phyloP scores from a whole-genome alignment of 2,888 invertebrate species.

The Copidosoma aretas region DNA sequence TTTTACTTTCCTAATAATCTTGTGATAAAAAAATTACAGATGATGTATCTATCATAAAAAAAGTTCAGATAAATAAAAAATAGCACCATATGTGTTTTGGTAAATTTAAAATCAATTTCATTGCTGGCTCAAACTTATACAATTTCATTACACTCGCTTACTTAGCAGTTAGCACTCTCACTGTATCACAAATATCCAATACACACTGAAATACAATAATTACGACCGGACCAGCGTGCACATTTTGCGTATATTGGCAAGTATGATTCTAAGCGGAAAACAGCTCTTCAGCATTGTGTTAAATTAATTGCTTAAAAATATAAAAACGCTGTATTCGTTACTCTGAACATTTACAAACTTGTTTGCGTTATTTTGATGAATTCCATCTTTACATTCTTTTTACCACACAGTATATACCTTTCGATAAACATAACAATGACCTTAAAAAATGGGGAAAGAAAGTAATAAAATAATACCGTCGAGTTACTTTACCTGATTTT shows the following conservation, averaged over 20 bases:
- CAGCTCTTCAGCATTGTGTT: slow-evolving; percentile 37
- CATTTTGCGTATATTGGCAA: slow-evolving; percentile 25
- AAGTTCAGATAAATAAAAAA: no score
- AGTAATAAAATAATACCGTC: slow-evolving; percentile 20
- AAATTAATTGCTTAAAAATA: slow-evolving; percentile 36
- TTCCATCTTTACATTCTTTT: slow-evolving; percentile 10
- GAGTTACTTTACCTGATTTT: slow-evolving; percentile 11
- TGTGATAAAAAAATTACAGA: no score
- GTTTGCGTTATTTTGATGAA: slow-evolving; percentile 20
- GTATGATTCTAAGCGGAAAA: slow-evolving; percentile 32
- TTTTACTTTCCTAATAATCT: no score
- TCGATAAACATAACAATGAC: slow-evolving; percentile 26
- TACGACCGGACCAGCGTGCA: slow-evolving; percentile 22
- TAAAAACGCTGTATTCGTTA: slow-evolving; percentile 32
- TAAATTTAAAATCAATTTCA: slow-evolving; percentile 21
- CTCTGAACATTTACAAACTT: slow-evolving; percentile 35
- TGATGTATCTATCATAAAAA: no score
- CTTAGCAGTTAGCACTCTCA: no score
- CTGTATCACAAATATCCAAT: slow-evolving; percentile 33
- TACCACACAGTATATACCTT: slow-evolving; percentile 12
- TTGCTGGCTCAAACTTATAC: slow-evolving; percentile 22
- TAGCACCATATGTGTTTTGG: slow-evolving; percentile 32
- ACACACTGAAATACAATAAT: slow-evolving; percentile 32
- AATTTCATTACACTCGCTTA: slow-evolving; percentile 13
- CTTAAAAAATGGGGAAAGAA: slow-evolving; percentile 25